Conservation (phyloP, 2,113 vertebrate genomes). For the Dicaeum eximium region DNA sequence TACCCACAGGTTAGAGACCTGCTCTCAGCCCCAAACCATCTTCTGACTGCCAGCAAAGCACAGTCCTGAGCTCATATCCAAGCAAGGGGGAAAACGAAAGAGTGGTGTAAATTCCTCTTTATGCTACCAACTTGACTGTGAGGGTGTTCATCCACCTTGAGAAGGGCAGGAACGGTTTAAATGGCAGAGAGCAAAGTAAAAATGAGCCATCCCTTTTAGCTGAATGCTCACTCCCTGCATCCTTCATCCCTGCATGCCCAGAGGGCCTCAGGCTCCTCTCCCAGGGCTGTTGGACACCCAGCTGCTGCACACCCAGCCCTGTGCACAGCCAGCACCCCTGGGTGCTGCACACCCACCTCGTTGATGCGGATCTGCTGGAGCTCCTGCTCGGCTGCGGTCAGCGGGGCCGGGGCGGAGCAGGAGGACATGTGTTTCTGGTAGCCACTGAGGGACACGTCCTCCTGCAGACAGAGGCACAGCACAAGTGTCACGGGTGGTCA, state of each 20-base stretch:
- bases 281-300: not conserved
- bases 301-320: constrained; percentile 71
- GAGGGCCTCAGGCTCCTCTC: not conserved
- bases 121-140: not conserved
- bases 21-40: not conserved
- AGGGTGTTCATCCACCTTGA: not conserved
- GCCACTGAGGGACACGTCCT: constrained; percentile 90
- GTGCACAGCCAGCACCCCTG: no score
- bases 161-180: not conserved
- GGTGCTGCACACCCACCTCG: constrained; percentile 78
- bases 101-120: not conserved
- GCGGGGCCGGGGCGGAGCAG: constrained; percentile 83
- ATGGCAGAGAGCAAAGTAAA: accelerated
- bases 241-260: accelerated
- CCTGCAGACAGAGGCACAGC: constrained; percentile 69
- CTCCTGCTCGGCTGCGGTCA: constrained; percentile 90
- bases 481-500: accelerated
- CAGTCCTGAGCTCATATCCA: not conserved
- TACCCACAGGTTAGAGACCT: not conserved
- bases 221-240: not conserved
- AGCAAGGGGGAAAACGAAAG: not conserved
- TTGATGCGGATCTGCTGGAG: constrained; percentile 92
- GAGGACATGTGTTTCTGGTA: constrained; percentile 90
- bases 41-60: not conserved
- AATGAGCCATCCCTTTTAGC: not conserved